Evolutionary conservation across 2,797 vertebrate genomes (phyloP).

Genomic region (Pempheris klunzingeri): DNA sequence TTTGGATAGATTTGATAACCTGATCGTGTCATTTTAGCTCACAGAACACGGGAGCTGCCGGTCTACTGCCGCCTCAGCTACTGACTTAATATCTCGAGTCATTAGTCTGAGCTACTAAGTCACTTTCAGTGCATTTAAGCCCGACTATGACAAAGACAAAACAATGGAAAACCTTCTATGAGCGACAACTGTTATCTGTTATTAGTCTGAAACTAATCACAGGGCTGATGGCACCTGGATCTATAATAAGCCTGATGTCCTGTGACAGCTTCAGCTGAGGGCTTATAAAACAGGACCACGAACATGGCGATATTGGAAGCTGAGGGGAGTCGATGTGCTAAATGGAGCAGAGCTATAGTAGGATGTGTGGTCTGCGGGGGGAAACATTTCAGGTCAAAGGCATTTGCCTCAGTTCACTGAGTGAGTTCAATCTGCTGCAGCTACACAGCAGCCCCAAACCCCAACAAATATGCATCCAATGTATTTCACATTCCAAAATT

Average conservation of each 20-base stretch:
- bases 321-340: constrained; percentile 47
- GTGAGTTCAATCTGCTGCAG: constrained; percentile 28
- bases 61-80: no score
- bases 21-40: no score
- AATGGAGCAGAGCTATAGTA: constrained; percentile 62
- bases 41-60: no score
- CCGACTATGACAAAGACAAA: constrained; percentile 12
- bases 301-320: constrained; percentile 33
- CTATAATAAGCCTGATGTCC: constrained; percentile 56
- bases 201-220: constrained; percentile 20
- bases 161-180: constrained; percentile 27
- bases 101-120: no score
- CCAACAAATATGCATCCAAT: background rate
- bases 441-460: no score
- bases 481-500: constrained; percentile 9
- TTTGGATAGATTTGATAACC: background rate
- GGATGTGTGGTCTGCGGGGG: constrained; percentile 49
- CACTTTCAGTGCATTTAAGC: background rate
- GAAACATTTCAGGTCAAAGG: constrained; percentile 63
- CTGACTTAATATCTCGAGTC: no score
- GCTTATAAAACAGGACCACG: constrained; percentile 52
- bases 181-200: constrained; percentile 11
- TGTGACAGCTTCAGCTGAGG: constrained; percentile 49
- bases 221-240: constrained; percentile 38
- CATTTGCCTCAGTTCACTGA: constrained; percentile 37